Conservation (phyloP, 2,888 invertebrate genomes). For the Mythimna loreyi region DNA sequence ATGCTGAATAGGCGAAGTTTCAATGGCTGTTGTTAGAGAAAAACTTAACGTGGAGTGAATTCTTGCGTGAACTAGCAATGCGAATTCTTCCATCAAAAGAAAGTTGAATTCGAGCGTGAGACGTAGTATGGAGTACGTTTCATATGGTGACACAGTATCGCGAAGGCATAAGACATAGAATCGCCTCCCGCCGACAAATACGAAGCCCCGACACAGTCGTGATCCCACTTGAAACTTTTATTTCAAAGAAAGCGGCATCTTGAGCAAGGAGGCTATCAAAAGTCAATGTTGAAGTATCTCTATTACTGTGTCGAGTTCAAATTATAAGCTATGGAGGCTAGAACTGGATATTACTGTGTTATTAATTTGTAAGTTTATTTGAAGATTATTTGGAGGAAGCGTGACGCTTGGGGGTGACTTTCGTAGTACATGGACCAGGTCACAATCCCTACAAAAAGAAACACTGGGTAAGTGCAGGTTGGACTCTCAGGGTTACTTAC, state of each 20-base stretch:
- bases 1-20: slow-evolving; percentile 75
- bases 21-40: slow-evolving; percentile 78
- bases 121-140: slow-evolving; percentile 53
- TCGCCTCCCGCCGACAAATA: slow-evolving; percentile 59
- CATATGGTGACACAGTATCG: slow-evolving; percentile 60
- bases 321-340: slow-evolving; percentile 40
- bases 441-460: neutral
- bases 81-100: slow-evolving; percentile 75
- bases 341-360: slow-evolving; percentile 11
- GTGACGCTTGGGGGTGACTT: slow-evolving; percentile 1
- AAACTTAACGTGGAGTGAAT: slow-evolving; percentile 78
- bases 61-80: slow-evolving; percentile 78
- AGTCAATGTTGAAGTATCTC: slow-evolving; percentile 65
- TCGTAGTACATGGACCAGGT: neutral
- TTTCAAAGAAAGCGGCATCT: slow-evolving; percentile 72
- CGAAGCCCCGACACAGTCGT: slow-evolving; percentile 68
- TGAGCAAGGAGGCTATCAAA: slow-evolving; percentile 68
- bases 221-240: slow-evolving; percentile 80
- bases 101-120: slow-evolving; percentile 70
- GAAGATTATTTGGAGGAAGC: slow-evolving; percentile 1
- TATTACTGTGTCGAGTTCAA: slow-evolving; percentile 63
- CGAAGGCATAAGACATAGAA: slow-evolving; percentile 66
- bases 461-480: no score
- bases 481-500: no score
- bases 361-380: slow-evolving; percentile 7